Evolutionary conservation across 2,888 invertebrate species (phyloP).

Genomic region (Dysmachus trigonus): DNA sequence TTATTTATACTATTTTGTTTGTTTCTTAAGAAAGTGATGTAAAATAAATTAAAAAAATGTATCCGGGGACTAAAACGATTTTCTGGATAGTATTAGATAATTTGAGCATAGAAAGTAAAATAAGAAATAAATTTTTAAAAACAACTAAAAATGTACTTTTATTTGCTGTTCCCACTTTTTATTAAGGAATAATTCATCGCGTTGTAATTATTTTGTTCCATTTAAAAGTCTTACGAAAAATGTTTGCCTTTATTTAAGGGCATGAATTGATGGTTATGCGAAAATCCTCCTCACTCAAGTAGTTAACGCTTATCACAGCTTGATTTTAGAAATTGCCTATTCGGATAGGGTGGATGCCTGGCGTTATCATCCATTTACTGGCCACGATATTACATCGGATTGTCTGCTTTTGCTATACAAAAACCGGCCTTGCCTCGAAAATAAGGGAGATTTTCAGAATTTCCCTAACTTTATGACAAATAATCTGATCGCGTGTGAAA

Average conservation of each 20-base stretch:
- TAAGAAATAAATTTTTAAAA: slow-evolving; percentile 40
- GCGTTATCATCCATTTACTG: slow-evolving; percentile 1
- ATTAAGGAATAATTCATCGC: not conserved
- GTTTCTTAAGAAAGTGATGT: not conserved
- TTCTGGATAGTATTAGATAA: slow-evolving; percentile 19
- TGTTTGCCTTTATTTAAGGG: not conserved
- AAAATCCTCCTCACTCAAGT: not conserved
- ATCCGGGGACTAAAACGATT: slow-evolving; percentile 12
- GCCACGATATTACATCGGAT: slow-evolving; percentile 23
- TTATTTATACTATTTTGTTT: not conserved
- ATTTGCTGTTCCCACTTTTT: not conserved
- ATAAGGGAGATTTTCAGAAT: not conserved
- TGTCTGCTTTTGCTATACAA: not conserved
- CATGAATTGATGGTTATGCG: not conserved
- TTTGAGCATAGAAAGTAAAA: not conserved
- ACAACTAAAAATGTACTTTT: not conserved
- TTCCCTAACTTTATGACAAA: slow-evolving; percentile 32
- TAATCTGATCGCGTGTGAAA: slow-evolving; percentile 36
- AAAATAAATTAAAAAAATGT: slow-evolving; percentile 5
- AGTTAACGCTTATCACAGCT: not conserved
- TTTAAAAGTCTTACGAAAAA: not conserved
- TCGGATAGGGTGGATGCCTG: not conserved
- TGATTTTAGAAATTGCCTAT: not conserved
- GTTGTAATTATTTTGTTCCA: not conserved
- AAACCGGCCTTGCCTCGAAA: not conserved